These are phyloP conservation scores for Nyctibius bracteatus DNA, from an alignment of 2,113 vertebrate species.

Conservation along the genomic window DNA sequence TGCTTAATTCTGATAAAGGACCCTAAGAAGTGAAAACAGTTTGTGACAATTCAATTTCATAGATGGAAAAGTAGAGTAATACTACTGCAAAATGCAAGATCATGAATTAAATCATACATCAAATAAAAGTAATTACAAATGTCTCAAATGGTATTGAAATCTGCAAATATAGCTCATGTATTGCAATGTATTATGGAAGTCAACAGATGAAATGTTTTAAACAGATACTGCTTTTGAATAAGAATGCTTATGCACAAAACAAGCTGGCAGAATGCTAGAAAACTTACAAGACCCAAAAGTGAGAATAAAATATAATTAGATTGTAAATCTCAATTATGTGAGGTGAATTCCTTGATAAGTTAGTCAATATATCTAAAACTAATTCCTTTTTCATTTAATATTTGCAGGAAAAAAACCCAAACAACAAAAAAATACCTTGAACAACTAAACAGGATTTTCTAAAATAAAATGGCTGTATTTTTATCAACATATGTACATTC, in stretches of 20 bases:
- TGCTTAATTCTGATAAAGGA: background rate
- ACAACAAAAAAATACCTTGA: background rate
- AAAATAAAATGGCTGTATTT: background rate
- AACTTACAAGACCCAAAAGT: background rate
- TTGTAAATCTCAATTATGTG: background rate
- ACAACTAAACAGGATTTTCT: background rate
- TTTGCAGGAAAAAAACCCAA: background rate
- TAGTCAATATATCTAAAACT: background rate
- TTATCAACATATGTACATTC: background rate
- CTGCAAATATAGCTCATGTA: background rate
- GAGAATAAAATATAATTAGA: background rate
- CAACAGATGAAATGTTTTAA: background rate
- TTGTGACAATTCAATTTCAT: constrained; percentile 9
- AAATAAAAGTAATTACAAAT: constrained; percentile 14
- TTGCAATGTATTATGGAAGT: background rate
- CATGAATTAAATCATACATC: constrained; percentile 14
- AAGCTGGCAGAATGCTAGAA: background rate
- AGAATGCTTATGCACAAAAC: background rate
- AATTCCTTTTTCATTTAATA: background rate
- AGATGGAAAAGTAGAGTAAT: constrained; percentile 1
- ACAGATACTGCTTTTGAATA: background rate
- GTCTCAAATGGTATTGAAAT: background rate
- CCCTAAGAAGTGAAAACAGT: constrained; percentile 1
- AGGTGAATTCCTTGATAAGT: background rate
- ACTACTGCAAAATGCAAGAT: background rate